A percentile compares a stretch with the other conserved stretches of the same genome.
phyloP scores from a whole-genome alignment of 2,797 vertebrate genomes.

The Malurus splendens region DNA sequence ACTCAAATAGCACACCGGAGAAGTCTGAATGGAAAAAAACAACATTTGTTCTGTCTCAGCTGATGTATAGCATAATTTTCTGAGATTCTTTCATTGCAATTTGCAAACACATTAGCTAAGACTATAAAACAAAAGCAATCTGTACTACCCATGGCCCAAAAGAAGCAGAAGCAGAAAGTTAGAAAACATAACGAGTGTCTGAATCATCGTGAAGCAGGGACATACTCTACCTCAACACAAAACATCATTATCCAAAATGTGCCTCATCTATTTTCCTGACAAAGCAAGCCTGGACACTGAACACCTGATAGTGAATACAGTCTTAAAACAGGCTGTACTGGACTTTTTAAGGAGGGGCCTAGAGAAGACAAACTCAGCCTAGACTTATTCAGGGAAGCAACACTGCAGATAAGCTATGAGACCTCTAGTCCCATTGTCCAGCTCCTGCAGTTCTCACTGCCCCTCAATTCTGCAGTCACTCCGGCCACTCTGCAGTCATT shows the following conservation, averaged over 20 bases:
- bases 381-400: not conserved
- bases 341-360: not conserved
- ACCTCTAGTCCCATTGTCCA: not conserved
- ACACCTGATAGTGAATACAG: not conserved
- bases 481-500: not conserved
- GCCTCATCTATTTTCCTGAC: constrained; percentile 6
- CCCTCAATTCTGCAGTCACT: not conserved
- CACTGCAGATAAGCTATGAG: not conserved
- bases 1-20: constrained; percentile 19
- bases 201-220: constrained; percentile 29
- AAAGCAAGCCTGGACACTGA: not conserved
- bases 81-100: constrained; percentile 54
- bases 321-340: not conserved
- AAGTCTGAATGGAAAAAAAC: constrained; percentile 23
- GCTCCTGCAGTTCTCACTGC: not conserved
- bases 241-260: not conserved
- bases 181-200: constrained; percentile 55
- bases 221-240: not conserved
- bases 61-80: constrained; percentile 68
- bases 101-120: constrained; percentile 69
- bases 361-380: not conserved
- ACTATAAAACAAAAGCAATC: constrained; percentile 66
- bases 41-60: constrained; percentile 38
- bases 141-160: constrained; percentile 34
- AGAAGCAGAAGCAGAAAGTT: constrained; percentile 31